Evolutionary conservation across 2,797 vertebrate genomes (phyloP), one percentile per base, ranked within the genome.

Genomic region (Anguilla obscura): DNA sequence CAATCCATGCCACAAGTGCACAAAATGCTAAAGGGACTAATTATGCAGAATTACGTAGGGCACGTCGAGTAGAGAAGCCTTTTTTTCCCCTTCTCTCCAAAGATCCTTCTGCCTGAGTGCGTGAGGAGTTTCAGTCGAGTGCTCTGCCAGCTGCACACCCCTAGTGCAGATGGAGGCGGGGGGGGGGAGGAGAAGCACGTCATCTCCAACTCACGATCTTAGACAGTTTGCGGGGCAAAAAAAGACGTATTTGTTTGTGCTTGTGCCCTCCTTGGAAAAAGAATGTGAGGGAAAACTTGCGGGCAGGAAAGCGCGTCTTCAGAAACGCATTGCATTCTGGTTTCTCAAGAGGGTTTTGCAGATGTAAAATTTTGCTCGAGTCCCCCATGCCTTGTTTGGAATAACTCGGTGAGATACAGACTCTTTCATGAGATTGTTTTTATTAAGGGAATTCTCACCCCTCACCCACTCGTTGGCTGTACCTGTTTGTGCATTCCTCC

Each of bases 171-270:
- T 76, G 33, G 71, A 76, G 14, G n/a, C 27, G 69, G 30, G 79
- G 82, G 45, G 9, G 33, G 71, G 33, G 30, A 0, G 27, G 1
- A 9, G n/a, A 6, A 36, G 74, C 16, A 84, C 83, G 82, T 90
- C 74, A 86, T 89, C 88, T 88, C 85, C 52, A 52, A 79, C 89
- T 89, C 66, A 89, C 60, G 86, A 89, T 88, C 89, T 89, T 87
- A 87, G 79, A 10, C 69, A 48, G 60, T 48, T n/a, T 82, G 76
- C 24, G 69, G 69, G 18, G 76, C 36, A 4, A 18, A 79, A 79
- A 18, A 30, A 50, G 66, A 63, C 71, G 76, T 48, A 16, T 71
- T 79, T 89, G 82, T 83, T 85, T 89, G 88, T 54, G 69, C 45
- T 50, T 66, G 58, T 24, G 14, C 85, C 27, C 80, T 69, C 71